A percentile compares a stretch with the other conserved stretches of the same genome.
phyloP scores from a whole-genome alignment of 1,140 invertebrate genomes.

The Heterodera schachtii region DNA sequence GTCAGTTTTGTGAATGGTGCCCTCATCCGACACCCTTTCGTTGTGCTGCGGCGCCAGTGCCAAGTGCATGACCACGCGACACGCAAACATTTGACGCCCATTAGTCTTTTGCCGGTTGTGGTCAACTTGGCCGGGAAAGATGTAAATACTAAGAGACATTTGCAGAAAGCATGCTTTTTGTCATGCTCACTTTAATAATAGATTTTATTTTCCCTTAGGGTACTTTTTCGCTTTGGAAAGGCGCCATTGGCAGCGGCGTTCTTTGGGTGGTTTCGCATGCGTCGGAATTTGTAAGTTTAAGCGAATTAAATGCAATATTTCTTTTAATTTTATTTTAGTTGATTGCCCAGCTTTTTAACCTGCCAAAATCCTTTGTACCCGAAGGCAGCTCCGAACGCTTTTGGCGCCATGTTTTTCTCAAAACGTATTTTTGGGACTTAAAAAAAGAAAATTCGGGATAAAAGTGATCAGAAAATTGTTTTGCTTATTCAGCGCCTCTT shows the following conservation, averaged over 20 bases:
- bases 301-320: neutral
- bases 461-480: neutral
- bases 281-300: constrained; percentile 38
- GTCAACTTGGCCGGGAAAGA: constrained; percentile 32
- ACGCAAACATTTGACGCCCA: constrained; percentile 20
- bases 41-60: constrained; percentile 36
- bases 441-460: neutral
- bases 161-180: neutral
- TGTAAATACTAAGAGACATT: constrained; percentile 14
- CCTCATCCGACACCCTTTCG: constrained; percentile 32
- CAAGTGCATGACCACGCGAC: constrained; percentile 36
- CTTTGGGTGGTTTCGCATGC: constrained; percentile 41
- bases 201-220: constrained; percentile 30
- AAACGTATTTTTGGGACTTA: constrained; percentile 33
- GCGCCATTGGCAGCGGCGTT: constrained; percentile 46
- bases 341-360: constrained; percentile 49
- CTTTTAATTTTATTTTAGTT: constrained; percentile 16
- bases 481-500: constrained; percentile 24
- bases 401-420: constrained; percentile 46
- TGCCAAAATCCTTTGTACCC: constrained; percentile 42
- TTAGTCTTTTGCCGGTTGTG: constrained; percentile 32
- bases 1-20: constrained; percentile 39
- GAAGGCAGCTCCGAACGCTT: constrained; percentile 53
- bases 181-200: constrained; percentile 22
- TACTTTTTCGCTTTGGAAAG: constrained; percentile 47